Evolutionary conservation across 2,888 invertebrate species (phyloP).

Genomic region (Litoditis marina): DNA sequence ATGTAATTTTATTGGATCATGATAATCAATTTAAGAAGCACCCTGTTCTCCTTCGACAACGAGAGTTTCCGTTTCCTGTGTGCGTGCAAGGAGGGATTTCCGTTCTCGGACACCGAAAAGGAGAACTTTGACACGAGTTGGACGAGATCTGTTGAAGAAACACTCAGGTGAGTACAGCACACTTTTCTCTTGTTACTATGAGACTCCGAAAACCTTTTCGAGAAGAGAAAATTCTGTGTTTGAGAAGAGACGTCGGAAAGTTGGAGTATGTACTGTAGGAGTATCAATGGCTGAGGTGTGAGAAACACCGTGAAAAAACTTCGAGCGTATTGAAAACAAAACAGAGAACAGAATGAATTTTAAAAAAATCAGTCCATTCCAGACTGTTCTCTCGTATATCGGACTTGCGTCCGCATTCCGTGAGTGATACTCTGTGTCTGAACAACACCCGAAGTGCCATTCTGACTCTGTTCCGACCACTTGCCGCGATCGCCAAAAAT

Average conservation of each 20-base stretch:
- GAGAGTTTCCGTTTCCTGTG: constrained; percentile 13
- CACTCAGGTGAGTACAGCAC: constrained; percentile 4
- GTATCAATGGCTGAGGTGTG: too few relatives aligned
- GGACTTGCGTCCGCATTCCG: constrained; percentile 10
- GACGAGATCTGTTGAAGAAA: not conserved
- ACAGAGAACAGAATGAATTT: too few relatives aligned
- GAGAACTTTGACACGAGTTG: constrained; percentile 7
- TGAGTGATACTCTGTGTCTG: constrained; percentile 16
- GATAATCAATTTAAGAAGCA: too few relatives aligned
- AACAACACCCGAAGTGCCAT: constrained; percentile 14
- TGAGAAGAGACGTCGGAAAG: too few relatives aligned
- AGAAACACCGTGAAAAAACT: too few relatives aligned
- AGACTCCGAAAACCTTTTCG: too few relatives aligned
- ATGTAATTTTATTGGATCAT: too few relatives aligned
- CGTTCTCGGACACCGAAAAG: not conserved
- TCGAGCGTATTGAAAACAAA: too few relatives aligned
- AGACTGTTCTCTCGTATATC: constrained; percentile 19
- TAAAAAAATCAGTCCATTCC: not conserved
- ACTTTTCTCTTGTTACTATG: too few relatives aligned
- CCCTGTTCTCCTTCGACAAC: constrained; percentile 10
- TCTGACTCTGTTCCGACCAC: constrained; percentile 8
- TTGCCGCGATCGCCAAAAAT: constrained; percentile 14
- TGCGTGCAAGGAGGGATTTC: not conserved
- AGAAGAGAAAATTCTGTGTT: too few relatives aligned
- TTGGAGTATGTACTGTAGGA: too few relatives aligned